A percentile compares a stretch with the other conserved stretches of the same genome.
phyloP scores from a whole-genome alignment of 2,888 invertebrate species.

The Trypoxylon attenuatum region DNA sequence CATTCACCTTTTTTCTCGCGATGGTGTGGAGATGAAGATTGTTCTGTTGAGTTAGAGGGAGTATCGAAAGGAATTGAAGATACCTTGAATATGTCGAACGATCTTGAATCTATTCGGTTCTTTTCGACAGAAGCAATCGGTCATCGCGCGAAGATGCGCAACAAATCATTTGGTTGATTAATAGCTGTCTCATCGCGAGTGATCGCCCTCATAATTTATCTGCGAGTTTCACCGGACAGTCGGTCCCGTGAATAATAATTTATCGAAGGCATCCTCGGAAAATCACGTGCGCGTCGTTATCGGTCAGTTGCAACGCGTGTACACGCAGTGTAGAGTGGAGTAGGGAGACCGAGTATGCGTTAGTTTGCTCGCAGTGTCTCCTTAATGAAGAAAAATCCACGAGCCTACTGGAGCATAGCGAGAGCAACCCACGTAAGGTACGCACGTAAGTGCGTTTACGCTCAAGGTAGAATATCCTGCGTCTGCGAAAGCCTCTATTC shows the following conservation, averaged over 20 bases:
- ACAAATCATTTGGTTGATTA: too few relatives aligned
- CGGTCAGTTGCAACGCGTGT: conserved; percentile 19
- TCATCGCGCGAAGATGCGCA: too few relatives aligned
- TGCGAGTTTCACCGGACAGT: too few relatives aligned
- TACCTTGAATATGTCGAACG: too few relatives aligned
- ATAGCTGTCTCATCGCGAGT: background rate
- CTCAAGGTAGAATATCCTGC: background rate
- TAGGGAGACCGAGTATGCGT: conserved; percentile 20
- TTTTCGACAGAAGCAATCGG: too few relatives aligned
- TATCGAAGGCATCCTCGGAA: background rate
- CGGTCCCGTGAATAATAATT: too few relatives aligned
- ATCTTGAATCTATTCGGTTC: too few relatives aligned
- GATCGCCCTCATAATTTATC: background rate
- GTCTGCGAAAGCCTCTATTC: background rate
- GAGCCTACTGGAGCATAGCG: conserved; percentile 60
- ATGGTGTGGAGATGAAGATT: too few relatives aligned
- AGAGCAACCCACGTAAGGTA: conserved; percentile 46
- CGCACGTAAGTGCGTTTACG: conserved; percentile 17
- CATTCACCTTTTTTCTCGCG: too few relatives aligned
- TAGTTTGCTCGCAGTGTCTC: conserved; percentile 44
- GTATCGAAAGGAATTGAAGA: too few relatives aligned
- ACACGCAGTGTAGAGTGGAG: conserved; percentile 3
- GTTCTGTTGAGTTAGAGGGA: too few relatives aligned
- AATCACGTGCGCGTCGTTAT: conserved; percentile 34
- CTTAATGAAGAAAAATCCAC: conserved; percentile 61